Evolutionary conservation across 2,888 invertebrate genomes (phyloP).

Genomic region (Morpho deidamia): DNA sequence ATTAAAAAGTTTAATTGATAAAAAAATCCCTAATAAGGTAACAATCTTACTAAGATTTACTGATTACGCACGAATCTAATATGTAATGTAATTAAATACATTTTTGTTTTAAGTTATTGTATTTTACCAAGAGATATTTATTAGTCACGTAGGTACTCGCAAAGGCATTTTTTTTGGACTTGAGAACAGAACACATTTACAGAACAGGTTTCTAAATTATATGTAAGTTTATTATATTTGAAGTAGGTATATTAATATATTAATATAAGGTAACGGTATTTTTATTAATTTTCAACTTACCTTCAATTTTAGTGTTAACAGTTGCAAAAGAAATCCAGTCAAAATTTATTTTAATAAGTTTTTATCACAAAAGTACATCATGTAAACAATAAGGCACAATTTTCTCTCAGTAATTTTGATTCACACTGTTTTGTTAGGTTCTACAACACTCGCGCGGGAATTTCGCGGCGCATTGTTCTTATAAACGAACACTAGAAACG

Average conservation of each 20-base stretch:
- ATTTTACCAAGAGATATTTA: background rate
- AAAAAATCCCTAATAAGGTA: background rate
- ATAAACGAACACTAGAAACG: constrained; percentile 49
- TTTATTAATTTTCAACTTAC: constrained; percentile 37
- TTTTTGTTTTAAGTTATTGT: background rate
- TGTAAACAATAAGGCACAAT: constrained; percentile 50
- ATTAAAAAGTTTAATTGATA: background rate
- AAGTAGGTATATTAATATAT: no score
- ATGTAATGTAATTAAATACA: background rate
- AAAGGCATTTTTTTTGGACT: background rate
- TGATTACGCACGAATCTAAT: background rate
- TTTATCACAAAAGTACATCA: constrained; percentile 45
- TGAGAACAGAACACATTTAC: background rate
- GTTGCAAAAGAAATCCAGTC: constrained; percentile 41
- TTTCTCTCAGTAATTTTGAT: constrained; percentile 47
- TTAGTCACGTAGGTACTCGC: background rate
- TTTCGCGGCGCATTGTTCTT: constrained; percentile 54
- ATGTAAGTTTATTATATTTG: no score
- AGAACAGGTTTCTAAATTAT: background rate
- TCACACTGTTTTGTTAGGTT: constrained; percentile 63
- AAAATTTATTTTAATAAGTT: constrained; percentile 28
- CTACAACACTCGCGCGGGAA: constrained; percentile 54
- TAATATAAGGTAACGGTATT: background rate
- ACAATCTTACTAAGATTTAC: background rate
- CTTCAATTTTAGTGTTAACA: constrained; percentile 33